A percentile compares a stretch with the other conserved stretches of the same genome.
These are phyloP conservation scores for Odontesthes bonariensis DNA, from an alignment of 2,113 vertebrate species.

Conservation along the genomic window DNA sequence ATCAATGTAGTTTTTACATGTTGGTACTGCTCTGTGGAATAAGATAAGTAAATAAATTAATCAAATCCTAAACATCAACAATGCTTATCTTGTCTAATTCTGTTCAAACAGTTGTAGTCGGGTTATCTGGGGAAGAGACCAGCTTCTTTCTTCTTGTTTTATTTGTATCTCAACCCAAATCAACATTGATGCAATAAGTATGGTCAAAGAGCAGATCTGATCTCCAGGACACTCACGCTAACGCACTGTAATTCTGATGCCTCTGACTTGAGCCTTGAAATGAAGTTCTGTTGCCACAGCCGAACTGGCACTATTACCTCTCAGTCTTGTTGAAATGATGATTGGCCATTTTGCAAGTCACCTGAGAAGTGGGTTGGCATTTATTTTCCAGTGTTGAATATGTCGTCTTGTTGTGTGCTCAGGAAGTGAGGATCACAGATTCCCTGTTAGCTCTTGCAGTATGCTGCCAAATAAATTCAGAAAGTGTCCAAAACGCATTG, in stretches of 20 bases:
- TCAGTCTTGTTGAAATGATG: no score
- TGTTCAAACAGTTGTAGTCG: neutral
- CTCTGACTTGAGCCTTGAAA: neutral
- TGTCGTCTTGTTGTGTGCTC: neutral
- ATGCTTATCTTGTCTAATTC: conserved; percentile 1
- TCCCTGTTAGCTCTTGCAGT: neutral
- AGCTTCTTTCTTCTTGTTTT: neutral
- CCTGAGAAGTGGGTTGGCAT: neutral
- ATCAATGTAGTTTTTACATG: no score
- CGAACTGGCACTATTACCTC: no score
- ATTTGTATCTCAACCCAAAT: neutral
- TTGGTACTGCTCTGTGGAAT: no score
- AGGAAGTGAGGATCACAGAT: conserved; percentile 4
- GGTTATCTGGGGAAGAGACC: neutral
- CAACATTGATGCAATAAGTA: neutral
- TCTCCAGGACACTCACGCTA: no score
- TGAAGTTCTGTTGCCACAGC: no score
- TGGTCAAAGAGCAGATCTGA: neutral
- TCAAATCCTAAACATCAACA: neutral
- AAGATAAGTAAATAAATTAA: neutral
- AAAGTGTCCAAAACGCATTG: no score
- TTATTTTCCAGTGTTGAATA: neutral
- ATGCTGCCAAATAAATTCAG: no score
- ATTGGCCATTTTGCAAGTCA: neutral
- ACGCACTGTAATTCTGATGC: no score